These are phyloP conservation scores for Fulmarus glacialis DNA, from an alignment of 2,113 vertebrate species.

Conservation along the genomic window DNA sequence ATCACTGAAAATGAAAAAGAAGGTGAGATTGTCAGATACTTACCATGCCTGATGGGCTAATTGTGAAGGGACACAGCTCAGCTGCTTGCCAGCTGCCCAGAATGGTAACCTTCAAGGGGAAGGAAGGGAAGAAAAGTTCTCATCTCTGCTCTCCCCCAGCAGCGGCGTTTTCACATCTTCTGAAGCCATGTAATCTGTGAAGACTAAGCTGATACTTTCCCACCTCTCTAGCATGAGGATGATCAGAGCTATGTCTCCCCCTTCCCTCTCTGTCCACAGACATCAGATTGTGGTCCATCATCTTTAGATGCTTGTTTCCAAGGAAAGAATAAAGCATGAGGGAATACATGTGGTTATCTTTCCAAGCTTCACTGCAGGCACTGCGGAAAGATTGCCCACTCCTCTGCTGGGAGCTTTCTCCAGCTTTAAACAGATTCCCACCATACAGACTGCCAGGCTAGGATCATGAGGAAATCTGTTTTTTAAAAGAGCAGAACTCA, in stretches of 20 bases:
- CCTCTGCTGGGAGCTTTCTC: neutral
- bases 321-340: neutral
- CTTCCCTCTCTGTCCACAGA: neutral
- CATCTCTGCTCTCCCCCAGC: neutral
- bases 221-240: neutral
- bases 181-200: neutral
- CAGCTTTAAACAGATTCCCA: neutral
- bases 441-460: neutral
- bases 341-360: neutral
- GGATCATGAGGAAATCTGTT: slow-evolving; percentile 13
- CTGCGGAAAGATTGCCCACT: neutral
- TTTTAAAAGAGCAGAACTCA: slow-evolving; percentile 43
- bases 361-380: neutral
- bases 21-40: slow-evolving; percentile 8
- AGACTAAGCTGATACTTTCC: neutral
- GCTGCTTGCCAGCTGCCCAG: slow-evolving; percentile 39
- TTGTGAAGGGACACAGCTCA: slow-evolving; percentile 12
- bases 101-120: neutral
- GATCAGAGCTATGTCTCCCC: neutral
- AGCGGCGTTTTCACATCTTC: neutral
- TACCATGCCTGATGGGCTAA: neutral
- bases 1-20: neutral
- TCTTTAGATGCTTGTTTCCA: neutral
- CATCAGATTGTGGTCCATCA: slow-evolving; percentile 11
- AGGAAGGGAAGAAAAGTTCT: neutral